These are phyloP conservation scores for Erithacus rubecula DNA, from an alignment of 2,797 vertebrate genomes.

Conservation along the genomic window DNA sequence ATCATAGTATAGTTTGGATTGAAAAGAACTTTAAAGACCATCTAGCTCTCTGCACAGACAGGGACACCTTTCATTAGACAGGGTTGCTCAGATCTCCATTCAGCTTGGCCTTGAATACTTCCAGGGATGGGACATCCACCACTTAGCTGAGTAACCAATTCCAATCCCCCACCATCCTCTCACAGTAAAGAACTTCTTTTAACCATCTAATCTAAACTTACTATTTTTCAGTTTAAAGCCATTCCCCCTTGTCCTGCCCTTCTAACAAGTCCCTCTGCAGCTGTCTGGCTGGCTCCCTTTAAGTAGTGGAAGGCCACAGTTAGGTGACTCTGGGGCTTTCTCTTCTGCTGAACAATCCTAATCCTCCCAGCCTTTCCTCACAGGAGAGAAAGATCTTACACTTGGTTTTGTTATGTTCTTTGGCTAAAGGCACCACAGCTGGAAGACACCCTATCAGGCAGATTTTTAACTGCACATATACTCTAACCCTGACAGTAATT, in stretches of 20 bases:
- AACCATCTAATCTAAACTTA: neutral
- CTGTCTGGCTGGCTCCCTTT: no score
- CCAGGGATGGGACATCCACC: neutral
- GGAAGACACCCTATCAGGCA: fast-evolving
- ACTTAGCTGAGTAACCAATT: neutral
- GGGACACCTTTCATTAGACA: neutral
- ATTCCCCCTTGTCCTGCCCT: neutral
- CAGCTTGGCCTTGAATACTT: neutral
- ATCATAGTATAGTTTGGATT: neutral
- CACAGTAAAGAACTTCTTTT: neutral
- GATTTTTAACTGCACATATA: neutral
- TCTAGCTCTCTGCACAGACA: neutral
- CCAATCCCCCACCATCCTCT: neutral
- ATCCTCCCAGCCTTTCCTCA: neutral
- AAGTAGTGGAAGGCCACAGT: neutral
- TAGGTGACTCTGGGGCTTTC: no score
- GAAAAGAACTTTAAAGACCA: neutral
- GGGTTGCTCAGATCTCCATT: neutral
- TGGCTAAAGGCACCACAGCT: neutral
- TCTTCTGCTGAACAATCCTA: neutral
- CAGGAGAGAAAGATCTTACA: neutral
- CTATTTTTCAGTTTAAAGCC: neutral
- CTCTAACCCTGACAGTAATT: neutral
- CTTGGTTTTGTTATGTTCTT: neutral
- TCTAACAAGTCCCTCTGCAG: neutral